Percentiles rank a stretch among this genome's conserved stretches.
These are phyloP conservation scores for Hormaphis cornu DNA, from an alignment of 1,140 invertebrate genomes.

Conservation along the genomic window DNA sequence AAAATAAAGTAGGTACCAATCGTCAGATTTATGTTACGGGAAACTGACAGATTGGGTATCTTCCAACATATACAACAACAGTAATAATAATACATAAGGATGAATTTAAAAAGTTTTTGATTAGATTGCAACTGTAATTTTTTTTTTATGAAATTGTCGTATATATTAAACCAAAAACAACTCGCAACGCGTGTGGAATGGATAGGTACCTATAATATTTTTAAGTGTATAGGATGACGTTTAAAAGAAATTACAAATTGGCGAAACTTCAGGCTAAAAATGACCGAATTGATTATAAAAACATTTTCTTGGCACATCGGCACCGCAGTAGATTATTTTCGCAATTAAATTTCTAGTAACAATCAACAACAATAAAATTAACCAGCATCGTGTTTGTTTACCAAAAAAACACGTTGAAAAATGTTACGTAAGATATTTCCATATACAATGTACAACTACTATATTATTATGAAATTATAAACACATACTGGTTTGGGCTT, in stretches of 20 bases:
- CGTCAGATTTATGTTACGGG: background rate
- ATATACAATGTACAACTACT: no score
- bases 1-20: background rate
- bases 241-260: constrained; percentile 9
- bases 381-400: background rate
- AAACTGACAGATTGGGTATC: constrained; percentile 11
- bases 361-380: constrained; percentile 16
- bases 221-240: background rate
- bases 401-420: background rate
- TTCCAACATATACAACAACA: background rate
- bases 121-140: constrained; percentile 3
- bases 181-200: background rate
- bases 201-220: no score
- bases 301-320: constrained; percentile 26
- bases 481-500: background rate
- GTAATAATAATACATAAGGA: background rate
- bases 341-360: constrained; percentile 17
- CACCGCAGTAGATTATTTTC: background rate
- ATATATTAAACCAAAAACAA: background rate
- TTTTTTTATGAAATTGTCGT: constrained; percentile 1
- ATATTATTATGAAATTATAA: background rate
- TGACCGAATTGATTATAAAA: constrained; percentile 29
- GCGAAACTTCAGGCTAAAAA: constrained; percentile 25
- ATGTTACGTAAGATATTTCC: background rate
- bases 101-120: background rate